phyloP scores from a whole-genome alignment of 2,113 vertebrate genomes.

The Halichoerus grypus region DNA sequence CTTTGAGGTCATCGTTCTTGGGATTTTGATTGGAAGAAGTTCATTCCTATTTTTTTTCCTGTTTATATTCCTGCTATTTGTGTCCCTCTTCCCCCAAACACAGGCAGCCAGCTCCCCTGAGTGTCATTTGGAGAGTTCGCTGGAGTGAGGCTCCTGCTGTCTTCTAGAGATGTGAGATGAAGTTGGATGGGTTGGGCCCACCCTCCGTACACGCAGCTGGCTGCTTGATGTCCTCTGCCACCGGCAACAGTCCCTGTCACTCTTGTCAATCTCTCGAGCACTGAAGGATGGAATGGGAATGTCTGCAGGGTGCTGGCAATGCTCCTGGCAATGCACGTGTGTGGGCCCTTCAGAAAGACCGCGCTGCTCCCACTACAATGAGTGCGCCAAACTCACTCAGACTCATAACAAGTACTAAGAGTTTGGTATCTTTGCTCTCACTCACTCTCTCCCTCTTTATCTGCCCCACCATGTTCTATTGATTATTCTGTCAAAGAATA shows the following conservation, averaged over 20 bases:
- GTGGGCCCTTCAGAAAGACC: background rate
- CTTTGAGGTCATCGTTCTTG: conserved; percentile 1
- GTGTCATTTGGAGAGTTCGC: background rate
- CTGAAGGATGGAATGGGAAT: background rate
- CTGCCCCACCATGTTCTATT: background rate
- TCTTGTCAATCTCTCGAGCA: background rate
- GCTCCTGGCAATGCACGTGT: rapidly evolving
- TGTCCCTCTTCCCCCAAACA: background rate
- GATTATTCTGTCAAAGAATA: conserved; percentile 3
- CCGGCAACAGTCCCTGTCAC: background rate
- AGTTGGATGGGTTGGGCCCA: background rate
- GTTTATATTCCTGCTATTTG: background rate
- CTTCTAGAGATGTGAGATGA: background rate
- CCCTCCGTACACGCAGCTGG: background rate
- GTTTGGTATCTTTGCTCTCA: background rate
- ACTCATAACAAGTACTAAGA: background rate
- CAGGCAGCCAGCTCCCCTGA: background rate
- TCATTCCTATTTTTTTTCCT: background rate
- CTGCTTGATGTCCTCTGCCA: background rate
- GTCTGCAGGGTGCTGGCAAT: background rate
- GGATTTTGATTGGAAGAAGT: background rate
- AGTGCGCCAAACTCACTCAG: background rate
- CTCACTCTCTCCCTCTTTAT: background rate
- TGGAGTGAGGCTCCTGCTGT: background rate
- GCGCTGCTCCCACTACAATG: rapidly evolving